Percentiles rank a stretch among this genome's conserved stretches.
Conservation (phyloP, 2,888 invertebrate species). For the Gonocerus acuteangulatus region DNA sequence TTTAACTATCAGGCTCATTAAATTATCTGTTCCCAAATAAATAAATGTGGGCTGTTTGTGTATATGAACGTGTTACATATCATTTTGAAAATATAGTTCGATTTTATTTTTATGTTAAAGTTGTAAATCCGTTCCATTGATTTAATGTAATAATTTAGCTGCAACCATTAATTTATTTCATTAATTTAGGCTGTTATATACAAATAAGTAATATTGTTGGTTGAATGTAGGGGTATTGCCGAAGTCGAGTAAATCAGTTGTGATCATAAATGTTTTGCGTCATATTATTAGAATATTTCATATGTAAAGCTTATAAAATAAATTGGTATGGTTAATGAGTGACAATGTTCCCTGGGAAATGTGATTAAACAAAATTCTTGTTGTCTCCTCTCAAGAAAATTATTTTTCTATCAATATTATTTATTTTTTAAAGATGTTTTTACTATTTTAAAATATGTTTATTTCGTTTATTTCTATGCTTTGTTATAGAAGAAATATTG, state of each 20-base stretch:
- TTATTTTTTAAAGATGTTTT: slow-evolving; percentile 9
- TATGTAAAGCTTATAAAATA: slow-evolving; percentile 17
- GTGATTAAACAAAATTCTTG: slow-evolving; percentile 22
- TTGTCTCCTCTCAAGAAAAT: slow-evolving; percentile 9
- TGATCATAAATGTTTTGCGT: slow-evolving; percentile 8
- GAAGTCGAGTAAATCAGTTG: slow-evolving; percentile 12
- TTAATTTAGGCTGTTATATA: slow-evolving; percentile 9
- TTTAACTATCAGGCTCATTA: slow-evolving; percentile 21
- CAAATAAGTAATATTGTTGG: neutral
- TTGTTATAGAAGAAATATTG: slow-evolving; percentile 6
- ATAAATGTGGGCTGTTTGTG: slow-evolving; percentile 13
- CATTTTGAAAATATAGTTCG: slow-evolving; percentile 9
- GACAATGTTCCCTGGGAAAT: slow-evolving; percentile 18
- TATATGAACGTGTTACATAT: slow-evolving; percentile 23
- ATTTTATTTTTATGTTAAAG: slow-evolving; percentile 11
- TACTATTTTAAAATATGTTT: slow-evolving; percentile 1
- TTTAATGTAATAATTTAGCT: slow-evolving; percentile 16
- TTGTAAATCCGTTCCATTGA: slow-evolving; percentile 19
- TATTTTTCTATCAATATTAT: slow-evolving; percentile 6
- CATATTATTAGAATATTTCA: slow-evolving; percentile 12
- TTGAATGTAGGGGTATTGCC: slow-evolving; percentile 6
- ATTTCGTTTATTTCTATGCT: slow-evolving; percentile 10
- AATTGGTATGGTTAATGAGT: slow-evolving; percentile 22
- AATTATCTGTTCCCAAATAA: slow-evolving; percentile 20
- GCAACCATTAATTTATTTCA: slow-evolving; percentile 17